Percentiles rank a stretch among this genome's conserved stretches.
Conservation (phyloP, 2,888 invertebrate genomes). For the Himalopsyche kuldschensis region DNA sequence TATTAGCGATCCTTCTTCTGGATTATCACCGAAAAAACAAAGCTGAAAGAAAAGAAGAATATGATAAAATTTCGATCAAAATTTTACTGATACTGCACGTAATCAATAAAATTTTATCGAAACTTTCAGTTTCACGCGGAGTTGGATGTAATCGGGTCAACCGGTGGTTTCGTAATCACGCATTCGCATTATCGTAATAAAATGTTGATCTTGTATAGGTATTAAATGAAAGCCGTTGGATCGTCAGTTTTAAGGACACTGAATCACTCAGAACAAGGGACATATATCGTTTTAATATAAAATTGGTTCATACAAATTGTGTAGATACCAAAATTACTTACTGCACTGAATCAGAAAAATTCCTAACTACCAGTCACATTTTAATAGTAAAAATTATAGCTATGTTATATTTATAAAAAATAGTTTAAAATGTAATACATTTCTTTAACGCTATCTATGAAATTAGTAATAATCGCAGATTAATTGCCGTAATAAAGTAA, state of each 20-base stretch:
- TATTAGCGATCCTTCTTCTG: neutral
- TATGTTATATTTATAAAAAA: too few relatives aligned
- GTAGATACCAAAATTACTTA: too few relatives aligned
- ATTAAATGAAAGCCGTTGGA: neutral
- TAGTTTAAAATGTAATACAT: too few relatives aligned
- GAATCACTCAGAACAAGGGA: too few relatives aligned
- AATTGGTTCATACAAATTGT: too few relatives aligned
- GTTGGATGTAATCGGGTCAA: slow-evolving; percentile 5
- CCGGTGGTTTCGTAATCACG: neutral
- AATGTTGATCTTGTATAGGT: neutral
- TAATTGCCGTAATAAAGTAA: too few relatives aligned
- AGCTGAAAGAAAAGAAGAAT: neutral
- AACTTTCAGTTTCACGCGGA: neutral
- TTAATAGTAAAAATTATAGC: too few relatives aligned
- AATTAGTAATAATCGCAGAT: too few relatives aligned
- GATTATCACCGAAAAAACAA: neutral
- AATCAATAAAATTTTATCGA: neutral
- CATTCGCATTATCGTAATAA: neutral
- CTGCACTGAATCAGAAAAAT: too few relatives aligned
- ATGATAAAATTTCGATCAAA: neutral
- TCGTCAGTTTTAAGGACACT: neutral
- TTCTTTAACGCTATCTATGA: too few relatives aligned
- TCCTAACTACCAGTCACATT: too few relatives aligned
- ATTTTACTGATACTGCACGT: neutral
- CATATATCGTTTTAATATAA: too few relatives aligned